Evolutionary conservation across 2,797 vertebrate species (phyloP), one percentile per base, ranked within the genome.

Genomic region (Sebastes glaucus): DNA sequence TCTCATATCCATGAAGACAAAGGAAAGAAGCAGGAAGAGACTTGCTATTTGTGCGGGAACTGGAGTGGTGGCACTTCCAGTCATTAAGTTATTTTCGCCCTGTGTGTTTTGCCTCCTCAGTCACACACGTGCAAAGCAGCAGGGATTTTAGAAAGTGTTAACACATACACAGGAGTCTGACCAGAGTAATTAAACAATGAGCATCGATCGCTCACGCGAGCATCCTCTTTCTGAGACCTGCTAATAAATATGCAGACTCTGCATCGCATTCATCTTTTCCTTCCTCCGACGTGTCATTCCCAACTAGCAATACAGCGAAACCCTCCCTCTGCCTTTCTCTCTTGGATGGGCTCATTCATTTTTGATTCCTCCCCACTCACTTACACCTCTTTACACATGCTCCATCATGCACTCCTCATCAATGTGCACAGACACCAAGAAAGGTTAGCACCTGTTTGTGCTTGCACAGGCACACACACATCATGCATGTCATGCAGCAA

Each of bases 241-340:
- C 83, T 77, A 64, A 86, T 83, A 84, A 89, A 81, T 71, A 85
- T 65, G 56, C 33, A 35, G 22, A 69, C 5, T 22, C 80, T 38
- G 52, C 79, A 23, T 52, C 13, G n/a, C 76, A 78, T 82, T 87
- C 38, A 61, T 86, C 69, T 59, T 49, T 74, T 14, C 64, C 60
- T 59, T 33, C 22, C 20, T 75, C 27, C 3, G 11, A 30, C 9
- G 30, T 67, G 75, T 53, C 71, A n/a, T 55, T 65, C 16, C 33
- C 49, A 64, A 20, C 13, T 13, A n/a, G 65, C 32, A 16, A 72
- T 0, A 16, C 62, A 56, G 71, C 30, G 27, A 13, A 73, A 30
- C 55, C 69, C 76, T 70, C 78, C 59, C 35, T 30, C 69, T 32
- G n/a, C 64, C 77, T 81, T 70, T 79, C 82, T 72, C 73, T 76